phyloP scores from a whole-genome alignment of 2,797 vertebrate genomes.

The Todus mexicanus region DNA sequence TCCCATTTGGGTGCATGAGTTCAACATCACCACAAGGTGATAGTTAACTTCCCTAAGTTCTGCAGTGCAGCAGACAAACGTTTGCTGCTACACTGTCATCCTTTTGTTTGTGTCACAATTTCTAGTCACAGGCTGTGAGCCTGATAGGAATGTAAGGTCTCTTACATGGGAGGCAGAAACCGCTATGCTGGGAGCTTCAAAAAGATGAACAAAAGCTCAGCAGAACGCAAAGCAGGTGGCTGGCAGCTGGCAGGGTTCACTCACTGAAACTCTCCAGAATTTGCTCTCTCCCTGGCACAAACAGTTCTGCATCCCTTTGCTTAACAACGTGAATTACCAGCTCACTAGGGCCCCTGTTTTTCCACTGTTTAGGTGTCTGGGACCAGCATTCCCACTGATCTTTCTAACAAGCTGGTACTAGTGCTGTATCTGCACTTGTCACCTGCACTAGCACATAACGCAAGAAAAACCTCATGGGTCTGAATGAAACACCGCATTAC shows the following conservation, averaged over 20 bases:
- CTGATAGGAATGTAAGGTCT: background rate
- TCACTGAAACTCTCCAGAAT: conserved; percentile 58
- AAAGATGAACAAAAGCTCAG: background rate
- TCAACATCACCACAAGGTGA: background rate
- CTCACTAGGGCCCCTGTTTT: conserved; percentile 52
- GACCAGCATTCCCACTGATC: background rate
- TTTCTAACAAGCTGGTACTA: background rate
- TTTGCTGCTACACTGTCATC: background rate
- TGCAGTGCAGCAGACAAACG: background rate
- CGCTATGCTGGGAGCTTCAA: background rate
- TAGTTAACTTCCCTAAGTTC: background rate
- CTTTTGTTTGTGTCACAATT: background rate
- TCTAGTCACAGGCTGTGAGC: background rate
- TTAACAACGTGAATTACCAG: conserved; percentile 50
- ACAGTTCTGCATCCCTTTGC: conserved; percentile 15
- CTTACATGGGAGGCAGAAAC: background rate
- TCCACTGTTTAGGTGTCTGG: conserved; percentile 54
- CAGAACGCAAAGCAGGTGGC: rapidly evolving
- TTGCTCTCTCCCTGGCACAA: conserved; percentile 31
- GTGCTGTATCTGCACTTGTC: background rate
- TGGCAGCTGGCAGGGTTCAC: background rate
- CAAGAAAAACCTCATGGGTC: background rate
- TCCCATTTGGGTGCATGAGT: background rate
- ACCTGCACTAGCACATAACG: background rate
- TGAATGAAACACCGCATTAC: background rate